phyloP scores from a whole-genome alignment of 2,888 invertebrate species.

The Quadroppia sp. region DNA sequence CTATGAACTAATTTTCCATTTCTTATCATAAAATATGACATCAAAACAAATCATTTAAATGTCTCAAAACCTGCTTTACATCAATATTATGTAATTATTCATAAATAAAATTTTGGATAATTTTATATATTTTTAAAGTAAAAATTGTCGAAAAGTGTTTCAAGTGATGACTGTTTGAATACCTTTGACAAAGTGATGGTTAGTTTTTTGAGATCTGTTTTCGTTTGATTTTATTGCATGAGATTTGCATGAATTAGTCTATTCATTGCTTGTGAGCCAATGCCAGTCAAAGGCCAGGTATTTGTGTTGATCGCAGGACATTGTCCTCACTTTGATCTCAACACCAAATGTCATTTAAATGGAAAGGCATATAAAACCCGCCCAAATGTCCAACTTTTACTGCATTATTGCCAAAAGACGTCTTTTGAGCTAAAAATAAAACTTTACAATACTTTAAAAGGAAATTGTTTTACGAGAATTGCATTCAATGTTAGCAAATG shows the following conservation, averaged over 20 bases:
- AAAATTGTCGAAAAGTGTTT: neutral
- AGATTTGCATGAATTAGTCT: slow-evolving; percentile 16
- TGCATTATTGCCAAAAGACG: neutral
- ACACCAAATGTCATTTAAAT: neutral
- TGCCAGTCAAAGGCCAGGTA: slow-evolving; percentile 21
- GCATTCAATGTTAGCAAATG: neutral
- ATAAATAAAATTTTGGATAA: neutral
- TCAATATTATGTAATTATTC: slow-evolving; percentile 24
- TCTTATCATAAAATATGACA: slow-evolving; percentile 29
- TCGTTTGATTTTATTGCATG: neutral
- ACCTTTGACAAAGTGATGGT: neutral
- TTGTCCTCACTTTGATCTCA: neutral
- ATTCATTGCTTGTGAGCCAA: neutral
- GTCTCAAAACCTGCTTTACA: slow-evolving; percentile 7
- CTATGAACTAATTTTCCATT: slow-evolving; percentile 11
- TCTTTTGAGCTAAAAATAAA: slow-evolving; percentile 29
- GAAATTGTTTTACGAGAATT: neutral
- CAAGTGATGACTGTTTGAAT: neutral
- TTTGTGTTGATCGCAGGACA: neutral
- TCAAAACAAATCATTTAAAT: slow-evolving; percentile 32
- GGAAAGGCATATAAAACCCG: neutral
- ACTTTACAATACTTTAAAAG: slow-evolving; percentile 23
- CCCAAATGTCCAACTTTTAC: slow-evolving; percentile 17
- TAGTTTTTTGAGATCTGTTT: neutral
- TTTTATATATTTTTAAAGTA: neutral